A percentile compares a stretch with the other conserved stretches of the same genome.
phyloP scores from a whole-genome alignment of 2,888 invertebrate species.

The Cephonodes hylas region DNA sequence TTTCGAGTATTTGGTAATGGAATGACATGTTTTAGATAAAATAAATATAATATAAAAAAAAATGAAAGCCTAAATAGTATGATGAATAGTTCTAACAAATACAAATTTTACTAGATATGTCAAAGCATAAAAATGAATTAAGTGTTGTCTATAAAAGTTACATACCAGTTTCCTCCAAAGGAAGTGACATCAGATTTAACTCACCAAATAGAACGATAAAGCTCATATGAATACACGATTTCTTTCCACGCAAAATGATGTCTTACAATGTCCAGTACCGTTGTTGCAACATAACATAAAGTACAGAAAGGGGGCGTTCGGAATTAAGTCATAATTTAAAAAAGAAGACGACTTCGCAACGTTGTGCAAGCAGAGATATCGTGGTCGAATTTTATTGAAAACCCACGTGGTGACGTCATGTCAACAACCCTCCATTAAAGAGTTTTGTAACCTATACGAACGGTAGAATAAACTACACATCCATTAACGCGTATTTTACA shows the following conservation, averaged over 20 bases:
- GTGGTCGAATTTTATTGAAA: slow-evolving; percentile 62
- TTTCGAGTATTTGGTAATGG: slow-evolving; percentile 53
- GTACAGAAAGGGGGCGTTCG: slow-evolving; percentile 59
- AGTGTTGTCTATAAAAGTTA: not conserved
- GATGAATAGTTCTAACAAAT: too few relatives aligned
- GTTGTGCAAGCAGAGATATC: slow-evolving; percentile 52
- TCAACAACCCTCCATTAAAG: slow-evolving; percentile 3
- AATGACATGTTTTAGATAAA: not conserved
- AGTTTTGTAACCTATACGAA: slow-evolving; percentile 31
- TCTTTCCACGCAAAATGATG: not conserved
- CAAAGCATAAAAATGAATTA: too few relatives aligned
- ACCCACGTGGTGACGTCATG: slow-evolving; percentile 74
- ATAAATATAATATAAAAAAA: not conserved
- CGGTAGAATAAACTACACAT: not conserved
- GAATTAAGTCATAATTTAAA: slow-evolving; percentile 78
- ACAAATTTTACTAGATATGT: too few relatives aligned
- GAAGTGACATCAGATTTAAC: not conserved
- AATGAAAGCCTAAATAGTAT: too few relatives aligned
- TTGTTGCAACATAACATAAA: slow-evolving; percentile 29
- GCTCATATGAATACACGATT: not conserved
- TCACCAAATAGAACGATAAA: not conserved
- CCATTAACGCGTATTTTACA: not conserved
- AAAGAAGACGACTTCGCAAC: slow-evolving; percentile 67
- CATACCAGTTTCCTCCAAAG: not conserved
- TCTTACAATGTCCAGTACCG: slow-evolving; percentile 2